Percentiles rank a stretch among this genome's conserved stretches.
These are phyloP conservation scores for Eristalis tenax DNA, from an alignment of 2,888 invertebrate genomes.

Conservation along the genomic window DNA sequence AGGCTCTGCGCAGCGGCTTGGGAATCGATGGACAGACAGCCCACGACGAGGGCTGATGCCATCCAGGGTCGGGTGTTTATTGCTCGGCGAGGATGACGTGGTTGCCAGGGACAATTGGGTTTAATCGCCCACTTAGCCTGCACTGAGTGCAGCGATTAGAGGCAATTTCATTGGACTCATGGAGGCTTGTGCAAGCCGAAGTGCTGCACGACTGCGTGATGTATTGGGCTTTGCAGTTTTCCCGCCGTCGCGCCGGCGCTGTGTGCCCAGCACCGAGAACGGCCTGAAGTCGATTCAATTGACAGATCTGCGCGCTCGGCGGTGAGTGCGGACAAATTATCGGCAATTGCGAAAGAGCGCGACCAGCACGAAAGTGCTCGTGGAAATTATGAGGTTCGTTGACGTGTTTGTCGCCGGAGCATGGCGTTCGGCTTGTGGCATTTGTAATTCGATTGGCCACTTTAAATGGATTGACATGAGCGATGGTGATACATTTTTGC, in stretches of 20 bases:
- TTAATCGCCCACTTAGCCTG: conserved; percentile 63
- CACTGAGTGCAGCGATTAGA: background rate
- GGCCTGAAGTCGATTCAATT: background rate
- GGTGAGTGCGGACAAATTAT: background rate
- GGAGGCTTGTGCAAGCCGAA: background rate
- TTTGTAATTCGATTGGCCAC: background rate
- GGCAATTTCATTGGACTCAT: background rate
- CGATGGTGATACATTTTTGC: conserved; percentile 1
- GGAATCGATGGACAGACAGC: background rate
- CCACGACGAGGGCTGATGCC: conserved; percentile 15
- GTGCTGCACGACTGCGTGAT: background rate
- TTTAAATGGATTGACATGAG: background rate
- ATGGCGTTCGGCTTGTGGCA: background rate
- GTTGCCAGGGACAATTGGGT: conserved; percentile 22
- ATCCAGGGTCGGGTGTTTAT: background rate
- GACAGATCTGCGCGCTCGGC: background rate
- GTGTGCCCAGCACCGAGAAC: background rate
- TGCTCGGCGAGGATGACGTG: background rate
- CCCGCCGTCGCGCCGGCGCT: no score
- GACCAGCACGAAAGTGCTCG: background rate
- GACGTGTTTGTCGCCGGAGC: background rate
- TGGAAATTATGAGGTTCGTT: background rate
- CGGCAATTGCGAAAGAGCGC: background rate
- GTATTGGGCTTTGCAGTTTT: background rate
- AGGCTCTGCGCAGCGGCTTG: conserved; percentile 12